These are phyloP conservation scores for Colletes gigas DNA, from an alignment of 1,140 invertebrate species.

Conservation along the genomic window DNA sequence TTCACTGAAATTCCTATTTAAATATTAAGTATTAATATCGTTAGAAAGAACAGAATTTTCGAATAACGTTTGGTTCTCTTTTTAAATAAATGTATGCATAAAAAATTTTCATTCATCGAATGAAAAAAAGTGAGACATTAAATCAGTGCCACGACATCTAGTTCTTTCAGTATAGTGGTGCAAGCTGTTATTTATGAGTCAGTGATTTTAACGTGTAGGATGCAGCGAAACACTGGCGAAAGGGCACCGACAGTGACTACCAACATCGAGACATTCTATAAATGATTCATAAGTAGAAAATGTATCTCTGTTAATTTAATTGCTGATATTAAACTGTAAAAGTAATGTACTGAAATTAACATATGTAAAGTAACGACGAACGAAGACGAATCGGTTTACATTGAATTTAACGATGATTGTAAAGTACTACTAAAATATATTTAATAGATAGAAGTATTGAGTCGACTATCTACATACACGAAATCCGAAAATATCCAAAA, in stretches of 20 bases:
- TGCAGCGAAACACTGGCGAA: slow-evolving; percentile 33
- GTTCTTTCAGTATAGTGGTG: neutral
- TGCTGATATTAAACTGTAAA: slow-evolving; percentile 13
- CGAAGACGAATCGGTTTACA: neutral
- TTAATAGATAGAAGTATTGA: too few species aligned
- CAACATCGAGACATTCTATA: slow-evolving; percentile 49
- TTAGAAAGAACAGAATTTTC: neutral
- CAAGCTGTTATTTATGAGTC: slow-evolving; percentile 41
- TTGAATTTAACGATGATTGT: neutral
- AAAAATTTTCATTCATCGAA: slow-evolving; percentile 7
- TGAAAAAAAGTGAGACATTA: neutral
- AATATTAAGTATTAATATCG: too few species aligned
- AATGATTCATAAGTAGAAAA: slow-evolving; percentile 64
- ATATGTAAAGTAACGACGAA: neutral
- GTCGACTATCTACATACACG: too few species aligned
- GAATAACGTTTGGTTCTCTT: neutral
- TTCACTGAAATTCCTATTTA: too few species aligned
- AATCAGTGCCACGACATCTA: neutral
- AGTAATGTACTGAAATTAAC: neutral
- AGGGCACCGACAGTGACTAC: slow-evolving; percentile 38
- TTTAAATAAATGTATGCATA: neutral
- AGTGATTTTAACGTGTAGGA: slow-evolving; percentile 45
- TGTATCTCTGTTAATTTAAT: slow-evolving; percentile 32
- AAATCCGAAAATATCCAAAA: too few species aligned
- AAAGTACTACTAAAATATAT: neutral